Evolutionary conservation across 2,797 vertebrate genomes (phyloP), one percentile per base, ranked within the genome.

Genomic region (Acanthornis magna): DNA sequence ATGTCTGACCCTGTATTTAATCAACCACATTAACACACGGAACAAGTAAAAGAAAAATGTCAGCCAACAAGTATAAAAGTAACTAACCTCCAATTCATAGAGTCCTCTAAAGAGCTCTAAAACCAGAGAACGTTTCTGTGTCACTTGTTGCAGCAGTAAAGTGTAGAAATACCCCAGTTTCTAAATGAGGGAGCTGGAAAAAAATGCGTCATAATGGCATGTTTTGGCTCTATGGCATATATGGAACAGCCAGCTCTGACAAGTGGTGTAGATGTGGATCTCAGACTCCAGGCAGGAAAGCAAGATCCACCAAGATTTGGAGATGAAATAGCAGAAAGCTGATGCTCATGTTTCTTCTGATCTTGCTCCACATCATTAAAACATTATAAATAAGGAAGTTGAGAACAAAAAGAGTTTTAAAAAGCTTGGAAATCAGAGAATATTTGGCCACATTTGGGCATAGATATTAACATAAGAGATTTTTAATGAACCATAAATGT

Each of bases 401-500:
- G 78, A 73, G 61, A 89, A 61, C 27, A 51, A 73, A 63, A 20
- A 29, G 12, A n/a, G 8, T 60, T 78, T 66, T 61, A 57, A 91
- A 65, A 25, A 73, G 55, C 30, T 79, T 79, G 27, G 45, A 87
- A 81, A 12, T 77, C 65, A 53, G 57, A 90, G 30, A 54, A 47
- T 94, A 85, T 87, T 80, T 90, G 74, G 65, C 48, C n/a, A 30
- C 16, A 29, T 82, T 93, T 45, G 73, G 65, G n/a, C 61, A 79
- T 70, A 76, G 57, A 81, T 79, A 54, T 68, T 80, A 86, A 72
- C 34, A 30, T 83, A 78, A 96, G 48, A 85, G 89, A 87, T 91
- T 92, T 96, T 95, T 88, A 93, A 91, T 89, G 86, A 92, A 89
- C 40, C 48, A 55, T 87, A 70, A 85, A 84, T 27, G 29, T 7